Conservation (phyloP, 2,113 vertebrate genomes). For the Coreoperca whiteheadi region DNA sequence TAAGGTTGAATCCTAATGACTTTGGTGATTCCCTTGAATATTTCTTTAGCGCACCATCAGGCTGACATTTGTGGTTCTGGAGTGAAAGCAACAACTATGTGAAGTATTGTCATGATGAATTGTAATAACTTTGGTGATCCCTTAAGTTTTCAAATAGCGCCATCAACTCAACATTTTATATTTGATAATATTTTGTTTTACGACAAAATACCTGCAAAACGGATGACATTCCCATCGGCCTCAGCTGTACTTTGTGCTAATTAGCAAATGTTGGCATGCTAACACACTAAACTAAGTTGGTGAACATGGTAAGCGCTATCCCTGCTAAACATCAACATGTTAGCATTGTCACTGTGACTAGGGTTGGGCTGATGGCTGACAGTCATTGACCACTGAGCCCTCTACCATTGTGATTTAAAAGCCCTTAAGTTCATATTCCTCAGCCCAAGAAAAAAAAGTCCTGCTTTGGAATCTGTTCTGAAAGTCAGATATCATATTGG, state of each 20-base stretch:
- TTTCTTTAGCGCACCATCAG: neutral
- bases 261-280: no score
- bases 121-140: neutral
- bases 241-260: neutral
- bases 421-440: no score
- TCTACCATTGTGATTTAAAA: no score
- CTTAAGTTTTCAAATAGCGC: neutral
- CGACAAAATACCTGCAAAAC: neutral
- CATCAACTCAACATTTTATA: neutral
- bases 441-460: neutral
- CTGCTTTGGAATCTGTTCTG: neutral
- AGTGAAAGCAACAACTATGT: neutral
- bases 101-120: neutral
- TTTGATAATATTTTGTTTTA: neutral
- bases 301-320: neutral
- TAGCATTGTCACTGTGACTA: neutral
- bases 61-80: neutral
- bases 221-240: neutral
- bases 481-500: neutral
- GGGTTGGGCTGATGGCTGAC: no score
- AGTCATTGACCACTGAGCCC: no score
- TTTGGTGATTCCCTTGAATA: neutral
- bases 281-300: no score
- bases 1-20: neutral
- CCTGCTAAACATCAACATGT: neutral